phyloP scores from a whole-genome alignment of 92 coral and sea anemone species.

The Parazoanthus darwini region DNA sequence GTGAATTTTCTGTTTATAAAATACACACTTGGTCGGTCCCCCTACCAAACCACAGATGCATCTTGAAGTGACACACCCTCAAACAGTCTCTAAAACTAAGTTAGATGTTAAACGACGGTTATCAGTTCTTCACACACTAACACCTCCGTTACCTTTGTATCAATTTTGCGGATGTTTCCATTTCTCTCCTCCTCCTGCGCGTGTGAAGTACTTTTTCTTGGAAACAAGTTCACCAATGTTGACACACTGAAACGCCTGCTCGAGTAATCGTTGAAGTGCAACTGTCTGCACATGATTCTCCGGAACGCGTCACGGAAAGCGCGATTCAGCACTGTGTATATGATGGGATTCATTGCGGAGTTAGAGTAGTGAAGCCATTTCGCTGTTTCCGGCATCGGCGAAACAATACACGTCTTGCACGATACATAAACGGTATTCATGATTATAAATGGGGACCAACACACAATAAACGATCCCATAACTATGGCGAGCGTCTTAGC shows the following conservation, averaged over 20 bases:
- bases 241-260: neutral
- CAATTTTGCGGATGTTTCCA: neutral
- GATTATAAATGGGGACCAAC: slow-evolving; percentile 84
- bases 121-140: slow-evolving; percentile 29
- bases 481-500: slow-evolving; percentile 86
- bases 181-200: neutral
- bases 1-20: no score
- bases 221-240: neutral
- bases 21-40: no score
- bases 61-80: no score
- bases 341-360: slow-evolving; percentile 81
- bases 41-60: neutral
- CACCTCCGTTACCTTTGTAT: neutral
- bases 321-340: slow-evolving; percentile 76
- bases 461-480: slow-evolving; percentile 82
- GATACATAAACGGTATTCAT: slow-evolving; percentile 55
- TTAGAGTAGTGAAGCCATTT: slow-evolving; percentile 91
- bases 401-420: slow-evolving; percentile 48
- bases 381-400: slow-evolving; percentile 40
- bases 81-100: no score
- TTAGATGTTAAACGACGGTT: slow-evolving; percentile 10
- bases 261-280: neutral
- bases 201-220: neutral
- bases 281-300: slow-evolving; percentile 65
- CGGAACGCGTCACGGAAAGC: slow-evolving; percentile 77